These are phyloP conservation scores for Orthosia incerta DNA, from an alignment of 2,888 invertebrate species.

Conservation along the genomic window DNA sequence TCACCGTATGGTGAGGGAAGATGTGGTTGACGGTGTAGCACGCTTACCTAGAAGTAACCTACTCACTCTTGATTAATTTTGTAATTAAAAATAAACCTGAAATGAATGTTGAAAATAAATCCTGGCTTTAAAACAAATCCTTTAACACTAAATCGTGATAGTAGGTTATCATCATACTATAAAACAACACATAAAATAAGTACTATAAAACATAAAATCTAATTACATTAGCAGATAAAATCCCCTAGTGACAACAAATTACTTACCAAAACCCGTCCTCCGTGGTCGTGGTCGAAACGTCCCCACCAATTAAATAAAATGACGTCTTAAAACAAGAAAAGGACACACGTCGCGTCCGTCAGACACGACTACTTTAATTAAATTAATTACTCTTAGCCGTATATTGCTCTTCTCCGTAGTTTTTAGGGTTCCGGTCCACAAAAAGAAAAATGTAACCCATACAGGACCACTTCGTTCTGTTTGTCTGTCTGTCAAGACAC, in stretches of 20 bases:
- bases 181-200: slow-evolving; percentile 24
- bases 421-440: slow-evolving; percentile 36
- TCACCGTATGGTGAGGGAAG: too few species aligned
- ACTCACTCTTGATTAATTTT: too few species aligned
- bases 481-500: too few species aligned
- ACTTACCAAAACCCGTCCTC: slow-evolving; percentile 48
- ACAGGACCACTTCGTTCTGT: too few species aligned
- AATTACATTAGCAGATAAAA: slow-evolving; percentile 66
- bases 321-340: slow-evolving; percentile 76
- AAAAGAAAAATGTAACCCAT: too few species aligned
- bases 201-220: slow-evolving; percentile 49
- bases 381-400: slow-evolving; percentile 74
- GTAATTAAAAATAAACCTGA: too few species aligned
- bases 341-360: slow-evolving; percentile 69
- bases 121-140: too few species aligned
- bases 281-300: slow-evolving; percentile 52
- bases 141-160: not conserved
- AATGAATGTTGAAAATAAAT: too few species aligned
- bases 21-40: too few species aligned
- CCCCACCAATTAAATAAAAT: slow-evolving; percentile 66
- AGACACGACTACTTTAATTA: slow-evolving; percentile 78
- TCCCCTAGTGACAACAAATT: slow-evolving; percentile 59
- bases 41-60: too few species aligned
- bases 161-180: not conserved
- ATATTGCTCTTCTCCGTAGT: slow-evolving; percentile 56